Evolutionary conservation across 1,140 invertebrate species (phyloP), one percentile per base, ranked within the genome.

Genomic region (Luehdorfia chinensis): DNA sequence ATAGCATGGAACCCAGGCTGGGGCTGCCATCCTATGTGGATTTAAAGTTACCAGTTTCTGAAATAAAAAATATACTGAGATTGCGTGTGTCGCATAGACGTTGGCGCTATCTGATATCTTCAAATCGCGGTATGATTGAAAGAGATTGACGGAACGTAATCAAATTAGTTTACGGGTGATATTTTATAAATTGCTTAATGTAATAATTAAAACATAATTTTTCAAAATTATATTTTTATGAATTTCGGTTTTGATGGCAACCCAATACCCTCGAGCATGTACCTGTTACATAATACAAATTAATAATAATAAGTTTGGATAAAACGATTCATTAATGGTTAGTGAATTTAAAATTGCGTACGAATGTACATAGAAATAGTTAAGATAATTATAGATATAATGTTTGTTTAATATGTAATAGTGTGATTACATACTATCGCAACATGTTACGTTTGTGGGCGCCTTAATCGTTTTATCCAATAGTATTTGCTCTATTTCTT

Each of bases 271-370:
- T 30, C 27, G 25, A 43, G 39, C 39, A 43, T 43, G 39, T 28
- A 41, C 37, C 37, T 30, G 39, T 43, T 43, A 43, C 16, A 43
- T 27, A 4, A 43, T 43, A 43, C 39, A 43, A 28, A 30, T 30
- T 30, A 30, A 30, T 16, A 30, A 15, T 28, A 43, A 16, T 8
- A 43, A 18, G 27, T 30, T 43, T 43, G 39, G 39, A 43, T 43
- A 43, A 43, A 43, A 43, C 39, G 39, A 43, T 43, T 43, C 15
- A 11, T 30, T 43, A 43, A 43, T 43, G 39, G 39, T 43, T 43
- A 43, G 39, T 43, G 39, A 43, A 27, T 43, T n/a, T 15, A 41
- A 16, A 16, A 28, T 18, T 14, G 27, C 25, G 27, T 43, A 43
- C 15, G 30, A n/a, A n/a, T 34, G 19, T 34, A 32, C 25, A 15